Base-by-base conservation (phyloP, 2,797 vertebrate genomes). In the Crax fasciolata region DNA sequence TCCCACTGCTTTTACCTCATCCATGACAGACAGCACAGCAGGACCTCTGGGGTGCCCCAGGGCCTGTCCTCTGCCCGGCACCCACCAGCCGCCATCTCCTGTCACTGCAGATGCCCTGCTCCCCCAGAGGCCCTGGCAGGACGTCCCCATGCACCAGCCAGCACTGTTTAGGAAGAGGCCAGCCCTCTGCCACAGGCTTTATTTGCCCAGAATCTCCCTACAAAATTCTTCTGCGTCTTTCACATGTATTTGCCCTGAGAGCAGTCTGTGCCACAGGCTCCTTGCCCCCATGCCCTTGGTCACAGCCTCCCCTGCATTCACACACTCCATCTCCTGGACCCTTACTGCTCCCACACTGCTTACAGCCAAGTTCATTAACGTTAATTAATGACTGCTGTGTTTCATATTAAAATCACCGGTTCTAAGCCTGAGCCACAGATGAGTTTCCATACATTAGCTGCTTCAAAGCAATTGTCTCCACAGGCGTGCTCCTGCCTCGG, bases 311-410 rank as follows among this genome's bases (percentile, higher is more conserved):
- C 38, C 79, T 21, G 57, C 17, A 75, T 14, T 89, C 78, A 89
- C 41, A 79, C 3, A 10, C 14, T 89, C 84, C 61, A 75, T 63
- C 72, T 67, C 77, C 79, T 30, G 44, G 62, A 89, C 66, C 76
- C 89, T 83, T 3, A 68, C 87, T 54, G 81, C 84, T 92, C 74
- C 38, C 11, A 2, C 63, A 16, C 76, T 15, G 58, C 86, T 90
- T 28, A 4, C 15, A 74, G 87, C 70, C 68, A 74, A 80, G 76
- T 94, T 94, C 94, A 95, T 96, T 95, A 96, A 86, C 91, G 95
- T 91, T 97, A 94, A 95, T 96, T 97, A 95, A 91, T 81, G 75
- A 94, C 85, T 90, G 91, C 94, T 94, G 93, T 68, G 94, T 85
- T 94, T 93, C 87, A 86, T 86, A 95, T 95, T 94, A 97, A 96